phyloP scores from a whole-genome alignment of 2,888 invertebrate genomes.

The Leptopilina syphax region DNA sequence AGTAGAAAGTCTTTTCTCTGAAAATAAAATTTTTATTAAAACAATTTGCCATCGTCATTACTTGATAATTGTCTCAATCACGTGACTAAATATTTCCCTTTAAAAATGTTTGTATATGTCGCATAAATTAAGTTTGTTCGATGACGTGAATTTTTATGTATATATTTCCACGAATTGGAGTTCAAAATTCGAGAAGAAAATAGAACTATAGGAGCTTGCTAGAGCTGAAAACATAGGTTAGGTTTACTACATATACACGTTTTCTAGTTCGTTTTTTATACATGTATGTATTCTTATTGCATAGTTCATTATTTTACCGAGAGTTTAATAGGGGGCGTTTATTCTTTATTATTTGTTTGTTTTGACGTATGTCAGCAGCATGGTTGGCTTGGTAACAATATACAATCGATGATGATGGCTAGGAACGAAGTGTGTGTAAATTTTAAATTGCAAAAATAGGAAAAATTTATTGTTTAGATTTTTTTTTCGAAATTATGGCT shows the following conservation, averaged over 20 bases:
- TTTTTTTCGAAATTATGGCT: conserved; percentile 9
- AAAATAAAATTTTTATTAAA: background rate
- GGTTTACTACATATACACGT: background rate
- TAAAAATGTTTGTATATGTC: background rate
- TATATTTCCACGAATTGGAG: background rate
- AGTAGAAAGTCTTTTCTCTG: background rate
- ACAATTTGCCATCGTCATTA: background rate
- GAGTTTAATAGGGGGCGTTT: conserved; percentile 48
- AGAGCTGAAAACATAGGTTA: conserved; percentile 17
- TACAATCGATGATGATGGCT: conserved; percentile 70
- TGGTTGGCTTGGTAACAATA: conserved; percentile 76
- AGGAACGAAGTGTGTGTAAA: conserved; percentile 56
- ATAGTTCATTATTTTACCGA: conserved; percentile 4
- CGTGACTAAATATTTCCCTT: background rate
- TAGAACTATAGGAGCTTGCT: background rate
- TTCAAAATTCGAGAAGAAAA: background rate
- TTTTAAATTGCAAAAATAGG: conserved; percentile 54
- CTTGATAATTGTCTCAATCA: background rate
- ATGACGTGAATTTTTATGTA: conserved; percentile 15
- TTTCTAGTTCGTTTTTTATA: background rate
- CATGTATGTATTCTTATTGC: background rate
- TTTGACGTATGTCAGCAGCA: conserved; percentile 73
- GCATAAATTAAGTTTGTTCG: background rate
- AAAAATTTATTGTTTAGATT: background rate
- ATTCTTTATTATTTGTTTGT: conserved; percentile 61